A percentile compares a stretch with the other conserved stretches of the same genome.
Conservation (phyloP, 2,113 vertebrate species). For the Etheostoma spectabile region DNA sequence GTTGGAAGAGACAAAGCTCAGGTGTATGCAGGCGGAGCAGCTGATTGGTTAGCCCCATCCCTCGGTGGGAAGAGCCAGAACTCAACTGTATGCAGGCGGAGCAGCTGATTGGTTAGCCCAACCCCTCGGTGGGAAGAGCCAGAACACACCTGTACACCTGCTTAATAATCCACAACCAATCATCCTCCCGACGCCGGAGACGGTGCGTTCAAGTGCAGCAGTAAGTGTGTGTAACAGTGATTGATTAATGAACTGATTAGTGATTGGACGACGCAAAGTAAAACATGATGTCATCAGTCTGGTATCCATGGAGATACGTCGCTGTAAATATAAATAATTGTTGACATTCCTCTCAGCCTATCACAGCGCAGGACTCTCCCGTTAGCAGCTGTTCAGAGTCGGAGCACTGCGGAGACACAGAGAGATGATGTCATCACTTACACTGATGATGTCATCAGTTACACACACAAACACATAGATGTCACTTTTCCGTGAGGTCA, state of each 20-base stretch:
- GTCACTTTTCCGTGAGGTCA: not conserved
- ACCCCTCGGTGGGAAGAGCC: not conserved
- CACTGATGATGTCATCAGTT: not conserved
- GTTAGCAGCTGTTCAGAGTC: conserved; percentile 88
- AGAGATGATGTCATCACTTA: conserved; percentile 54
- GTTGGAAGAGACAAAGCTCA: too few species aligned
- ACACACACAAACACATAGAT: conserved; percentile 4
- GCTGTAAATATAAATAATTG: conserved; percentile 84
- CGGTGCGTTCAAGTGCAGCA: conserved; percentile 4
- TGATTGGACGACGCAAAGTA: conserved; percentile 58
- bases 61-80: too few species aligned
- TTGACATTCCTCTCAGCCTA: conserved; percentile 30
- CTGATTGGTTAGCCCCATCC: too few species aligned
- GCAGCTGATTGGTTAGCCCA: too few species aligned
- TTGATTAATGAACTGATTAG: conserved; percentile 13
- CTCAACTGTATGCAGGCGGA: too few species aligned
- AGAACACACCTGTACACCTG: not conserved
- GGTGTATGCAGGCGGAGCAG: too few species aligned
- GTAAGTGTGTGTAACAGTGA: not conserved
- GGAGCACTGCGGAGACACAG: conserved; percentile 86
- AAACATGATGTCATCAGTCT: conserved; percentile 4
- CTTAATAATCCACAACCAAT: not conserved
- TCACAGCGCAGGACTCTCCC: conserved; percentile 62
- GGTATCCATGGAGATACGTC: conserved; percentile 38
- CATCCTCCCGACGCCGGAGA: not conserved